Conservation (phyloP, 1,140 invertebrate genomes). For the Plodia interpunctella region DNA sequence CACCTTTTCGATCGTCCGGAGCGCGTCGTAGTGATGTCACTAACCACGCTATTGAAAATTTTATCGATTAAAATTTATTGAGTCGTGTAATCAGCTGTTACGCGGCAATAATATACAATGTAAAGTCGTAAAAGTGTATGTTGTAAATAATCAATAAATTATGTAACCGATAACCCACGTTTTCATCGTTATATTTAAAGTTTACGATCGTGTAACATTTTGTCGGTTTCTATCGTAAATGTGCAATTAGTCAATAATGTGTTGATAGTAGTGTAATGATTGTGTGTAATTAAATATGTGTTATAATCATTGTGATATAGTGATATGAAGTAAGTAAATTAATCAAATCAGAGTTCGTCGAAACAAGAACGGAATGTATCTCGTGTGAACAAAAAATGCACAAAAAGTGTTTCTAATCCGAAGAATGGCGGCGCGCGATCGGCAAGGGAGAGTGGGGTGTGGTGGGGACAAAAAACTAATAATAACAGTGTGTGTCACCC, state of each 20-base stretch:
- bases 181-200: constrained; percentile 24
- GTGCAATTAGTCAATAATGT: neutral
- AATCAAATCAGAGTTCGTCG: constrained; percentile 16
- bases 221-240: constrained; percentile 17
- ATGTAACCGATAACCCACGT: constrained; percentile 33
- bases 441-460: constrained; percentile 32
- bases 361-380: constrained; percentile 24
- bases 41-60: neutral
- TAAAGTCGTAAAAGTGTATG: constrained; percentile 30
- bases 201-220: constrained; percentile 30
- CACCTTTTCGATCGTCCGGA: constrained; percentile 35
- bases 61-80: constrained; percentile 45
- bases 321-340: constrained; percentile 6
- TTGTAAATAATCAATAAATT: constrained; percentile 38
- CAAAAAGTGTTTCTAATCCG: constrained; percentile 59
- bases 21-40: constrained; percentile 24
- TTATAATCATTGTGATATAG: neutral
- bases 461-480: constrained; percentile 74
- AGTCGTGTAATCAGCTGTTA: constrained; percentile 2
- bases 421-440: constrained; percentile 51
- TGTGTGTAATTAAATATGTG: neutral
- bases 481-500: constrained; percentile 71
- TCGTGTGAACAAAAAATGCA: constrained; percentile 44
- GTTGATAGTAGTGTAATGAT: constrained; percentile 7
- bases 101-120: neutral